Percentiles rank a stretch among this genome's conserved stretches.
Conservation (phyloP, 2,888 invertebrate genomes). For the Limnephilus marmoratus region DNA sequence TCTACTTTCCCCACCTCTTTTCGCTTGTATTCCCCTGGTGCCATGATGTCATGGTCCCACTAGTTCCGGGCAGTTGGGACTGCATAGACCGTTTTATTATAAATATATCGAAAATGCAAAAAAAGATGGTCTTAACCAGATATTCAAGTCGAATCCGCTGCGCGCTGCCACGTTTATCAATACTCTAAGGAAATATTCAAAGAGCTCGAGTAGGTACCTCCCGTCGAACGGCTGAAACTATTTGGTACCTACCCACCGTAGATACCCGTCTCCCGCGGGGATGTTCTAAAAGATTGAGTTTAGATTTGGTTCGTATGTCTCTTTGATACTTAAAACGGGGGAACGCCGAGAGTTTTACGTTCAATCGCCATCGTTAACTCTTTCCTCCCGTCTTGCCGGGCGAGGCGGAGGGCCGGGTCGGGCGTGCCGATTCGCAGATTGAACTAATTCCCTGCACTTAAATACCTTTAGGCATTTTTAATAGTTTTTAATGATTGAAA, state of each 20-base stretch:
- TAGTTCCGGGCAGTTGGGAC: too few species aligned
- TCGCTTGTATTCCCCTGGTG: too few species aligned
- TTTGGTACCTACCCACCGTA: not conserved
- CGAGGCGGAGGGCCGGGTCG: too few species aligned
- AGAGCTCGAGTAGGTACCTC: not conserved
- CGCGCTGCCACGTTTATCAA: not conserved
- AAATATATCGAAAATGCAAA: too few species aligned
- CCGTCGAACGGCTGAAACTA: not conserved
- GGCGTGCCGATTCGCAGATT: constrained; percentile 45
- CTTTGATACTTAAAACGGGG: constrained; percentile 34
- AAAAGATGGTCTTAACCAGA: not conserved
- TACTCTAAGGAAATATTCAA: constrained; percentile 2
- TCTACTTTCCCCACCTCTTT: too few species aligned
- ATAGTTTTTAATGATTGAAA: constrained; percentile 29
- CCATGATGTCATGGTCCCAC: too few species aligned
- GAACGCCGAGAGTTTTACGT: constrained; percentile 31
- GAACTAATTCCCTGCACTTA: constrained; percentile 36
- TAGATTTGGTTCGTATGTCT: constrained; percentile 42
- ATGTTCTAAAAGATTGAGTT: constrained; percentile 43
- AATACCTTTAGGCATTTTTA: not conserved
- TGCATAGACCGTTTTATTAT: too few species aligned
- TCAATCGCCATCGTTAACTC: constrained; percentile 33
- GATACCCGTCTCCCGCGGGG: constrained; percentile 8
- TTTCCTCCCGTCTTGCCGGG: not conserved
- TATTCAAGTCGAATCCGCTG: not conserved